Evolutionary conservation across 2,797 vertebrate species (phyloP), one percentile per base, ranked within the genome.

Genomic region (Hydrocynus forskahlii): DNA sequence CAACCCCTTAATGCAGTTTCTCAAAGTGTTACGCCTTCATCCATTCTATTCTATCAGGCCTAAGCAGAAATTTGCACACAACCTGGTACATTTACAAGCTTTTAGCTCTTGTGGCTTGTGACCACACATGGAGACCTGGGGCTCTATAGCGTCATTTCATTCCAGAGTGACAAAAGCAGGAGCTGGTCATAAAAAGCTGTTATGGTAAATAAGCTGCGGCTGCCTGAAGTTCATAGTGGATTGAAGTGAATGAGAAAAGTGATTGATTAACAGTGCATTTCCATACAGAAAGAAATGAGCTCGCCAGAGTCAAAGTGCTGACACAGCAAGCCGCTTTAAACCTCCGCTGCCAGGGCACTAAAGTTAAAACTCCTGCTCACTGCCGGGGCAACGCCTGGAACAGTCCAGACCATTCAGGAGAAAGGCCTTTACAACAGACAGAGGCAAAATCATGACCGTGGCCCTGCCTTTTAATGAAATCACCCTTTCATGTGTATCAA

Each of bases 321-420:
- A 94, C 90, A 87, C 91, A 91, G 92, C 91, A 82, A 66, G 88
- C 89, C 86, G 88, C 89, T 90, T 88, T 45, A 89, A 92, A 89
- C 89, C 90, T 10, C 35, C 86, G 79, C 90, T 86, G 89, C 91
- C 91, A 90, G 90, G 88, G 86, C 86, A 88, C 89, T 87, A 89
- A 88, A 76, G 62, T 62, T 60, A 78, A 83, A 90, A 85, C 90
- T 89, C 87, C 71, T 91, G 90, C 92, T 90, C 89, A 87, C 88
- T 90, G 57, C 69, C 7, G 19, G 45, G 23, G 70, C 57, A 59
- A 69, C 38, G 52, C 50, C 69, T 78, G 75, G 90, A 91, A 89
- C 88, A 70, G 45, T 74, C 48, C 67, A 82, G 62, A 83, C 74
- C 72, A 70, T 86, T 25, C 35, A 73, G 59, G 7, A 13, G 8